phyloP scores from a whole-genome alignment of 2,797 vertebrate species.

The Eleutherodactylus coqui region DNA sequence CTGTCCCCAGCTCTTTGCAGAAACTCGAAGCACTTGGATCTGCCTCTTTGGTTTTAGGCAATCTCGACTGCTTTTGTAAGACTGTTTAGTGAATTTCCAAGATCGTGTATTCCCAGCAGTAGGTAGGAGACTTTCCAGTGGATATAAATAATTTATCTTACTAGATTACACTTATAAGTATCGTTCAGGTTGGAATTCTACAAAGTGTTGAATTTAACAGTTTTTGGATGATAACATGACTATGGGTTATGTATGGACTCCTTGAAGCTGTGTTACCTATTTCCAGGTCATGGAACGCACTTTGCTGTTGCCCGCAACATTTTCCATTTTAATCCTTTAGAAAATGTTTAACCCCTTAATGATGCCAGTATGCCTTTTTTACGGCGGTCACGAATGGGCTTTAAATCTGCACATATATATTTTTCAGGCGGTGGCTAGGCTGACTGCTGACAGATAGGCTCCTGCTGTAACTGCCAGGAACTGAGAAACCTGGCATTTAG shows the following conservation, averaged over 20 bases:
- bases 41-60: constrained; percentile 46
- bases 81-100: constrained; percentile 17
- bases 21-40: constrained; percentile 69
- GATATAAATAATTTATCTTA: constrained; percentile 40
- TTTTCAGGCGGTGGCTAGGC: no score
- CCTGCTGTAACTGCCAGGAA: no score
- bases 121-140: constrained; percentile 16
- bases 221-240: not conserved
- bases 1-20: constrained; percentile 71
- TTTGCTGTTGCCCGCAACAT: not conserved
- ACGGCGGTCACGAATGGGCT: no score
- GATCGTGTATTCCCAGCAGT: not conserved
- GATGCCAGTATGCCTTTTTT: no score
- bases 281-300: not conserved
- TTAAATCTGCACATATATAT: no score
- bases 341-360: no score
- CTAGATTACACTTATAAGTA: constrained; percentile 20
- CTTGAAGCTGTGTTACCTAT: not conserved
- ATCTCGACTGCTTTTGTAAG: constrained; percentile 20
- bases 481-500: no score
- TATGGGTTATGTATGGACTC: not conserved
- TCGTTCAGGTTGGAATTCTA: not conserved
- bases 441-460: no score
- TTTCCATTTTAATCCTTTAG: not conserved
- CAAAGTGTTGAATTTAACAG: not conserved